Evolutionary conservation across 2,113 vertebrate species (phyloP), one percentile per base, ranked within the genome.

Genomic region (Siniperca chuatsi): DNA sequence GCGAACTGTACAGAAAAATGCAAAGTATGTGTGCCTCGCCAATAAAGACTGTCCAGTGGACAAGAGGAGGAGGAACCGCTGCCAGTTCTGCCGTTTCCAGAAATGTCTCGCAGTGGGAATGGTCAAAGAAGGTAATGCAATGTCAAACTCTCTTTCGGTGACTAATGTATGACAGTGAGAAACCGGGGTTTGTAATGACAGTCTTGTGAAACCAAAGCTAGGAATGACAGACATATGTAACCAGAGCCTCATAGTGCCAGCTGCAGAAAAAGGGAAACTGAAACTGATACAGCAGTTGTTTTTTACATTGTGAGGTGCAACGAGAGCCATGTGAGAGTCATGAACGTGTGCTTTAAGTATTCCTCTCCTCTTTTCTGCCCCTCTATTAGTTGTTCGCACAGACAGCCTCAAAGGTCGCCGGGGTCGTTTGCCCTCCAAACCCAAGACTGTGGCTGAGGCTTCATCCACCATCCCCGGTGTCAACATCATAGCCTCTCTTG

Each of bases 61-160:
- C 92, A 99, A 99, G 95, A 94, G 98, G 89, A 95, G 98, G 91
- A 93, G 98, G 85, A 99, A 99, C 91, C 97, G 98, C 77, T 99
- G 97, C 95, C 98, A 99, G 94, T 99, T 98, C 95, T 98, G 98
- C 87, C 97, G 98, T 79, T 98, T 98, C 96, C 98, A 99, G 96
- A 99, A 99, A 95, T 99, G 97, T 96, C 96, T 99, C 65, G 95
- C 93, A 1, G 97, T 99, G 78, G 97, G 98, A 90, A 99, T 99
- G 98, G 98, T 99, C 89, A 99, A 98, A 96, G 98, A 99, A 98
- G 98, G 98, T 99, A 94, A 93, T 79, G 52, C 67, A 16, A 87
- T 44, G 78, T 80, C 73, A 78, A 20, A 55, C 37, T 71, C 58
- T 37, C 57, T 48, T 81, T 84, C 69, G 74, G 35, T 61, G 82